Base-by-base conservation (phyloP, 2,888 invertebrate genomes). In the Eumerus sabulonum region DNA sequence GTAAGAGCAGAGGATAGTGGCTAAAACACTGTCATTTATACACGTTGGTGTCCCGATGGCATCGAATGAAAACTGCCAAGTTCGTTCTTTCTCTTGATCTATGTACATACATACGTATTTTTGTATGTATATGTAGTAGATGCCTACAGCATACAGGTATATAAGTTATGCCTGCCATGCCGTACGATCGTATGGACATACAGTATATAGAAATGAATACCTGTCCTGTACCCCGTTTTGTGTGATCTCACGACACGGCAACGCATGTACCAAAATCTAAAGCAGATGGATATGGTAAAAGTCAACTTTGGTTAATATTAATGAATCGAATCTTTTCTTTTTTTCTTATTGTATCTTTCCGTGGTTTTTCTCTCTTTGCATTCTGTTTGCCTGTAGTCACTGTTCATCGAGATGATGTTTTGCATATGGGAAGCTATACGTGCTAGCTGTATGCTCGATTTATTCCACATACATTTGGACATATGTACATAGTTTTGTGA, bases 211-310 rank as follows among this genome's bases (percentile, higher is more conserved):
- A 40, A 27, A 2, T 27, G 27, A 27, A 27, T 27, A 27, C 27
- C 27, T 27, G 27, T 27, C 27, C 27, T 27, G 27, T 27, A 27
- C 27, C 27, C 12, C 40, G 11, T 36, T 36, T 73, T 73, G 45
- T 53, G 42, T 67, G 73, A 73, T 67, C 76, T 51, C 48, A 66
- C 70, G 57, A 54, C 57, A 59, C 66, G 64, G 73, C 40, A 40
- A 40, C 77, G 67, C 73, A 77, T 77, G 77, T 77, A 77, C 77
- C 77, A 77, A 77, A 77, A 77, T 77, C 67, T 77, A 19, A 53
- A 77, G 67, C 73, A 62, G 63, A 68, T 77, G 48, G 42, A 73
- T 77, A 68, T 77, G 73, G 73, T 73, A 63, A 73, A 67, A 73
- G 73, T 77, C 53, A 73, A 42, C 51, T 59, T 63, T 73, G 40